These are phyloP conservation scores for Premnoplex brunnescens DNA, from an alignment of 2,797 vertebrate species.

Conservation along the genomic window DNA sequence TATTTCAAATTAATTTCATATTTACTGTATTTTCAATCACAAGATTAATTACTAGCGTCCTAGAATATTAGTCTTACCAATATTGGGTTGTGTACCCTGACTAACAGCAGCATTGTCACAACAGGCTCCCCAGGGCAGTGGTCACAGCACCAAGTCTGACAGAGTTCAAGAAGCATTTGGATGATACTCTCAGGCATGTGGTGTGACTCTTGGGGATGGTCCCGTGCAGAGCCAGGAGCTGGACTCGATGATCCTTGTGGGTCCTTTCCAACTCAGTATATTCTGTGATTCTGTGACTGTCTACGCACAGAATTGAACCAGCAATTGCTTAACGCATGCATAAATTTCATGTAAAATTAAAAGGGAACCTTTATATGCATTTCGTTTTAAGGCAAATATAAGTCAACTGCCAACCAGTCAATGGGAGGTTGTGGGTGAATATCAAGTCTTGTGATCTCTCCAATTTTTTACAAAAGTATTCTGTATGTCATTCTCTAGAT, in stretches of 20 bases:
- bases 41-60: neutral
- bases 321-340: neutral
- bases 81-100: neutral
- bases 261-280: too few species aligned
- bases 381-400: constrained; percentile 10
- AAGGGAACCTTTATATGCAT: neutral
- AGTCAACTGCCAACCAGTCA: neutral
- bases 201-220: too few species aligned
- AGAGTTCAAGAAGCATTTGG: too few species aligned
- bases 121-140: too few species aligned
- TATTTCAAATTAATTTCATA: neutral
- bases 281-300: neutral
- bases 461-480: neutral
- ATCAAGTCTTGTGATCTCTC: neutral
- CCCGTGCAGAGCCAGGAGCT: too few species aligned
- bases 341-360: neutral
- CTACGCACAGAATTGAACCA: neutral
- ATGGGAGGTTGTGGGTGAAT: neutral
- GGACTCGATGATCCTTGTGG: too few species aligned
- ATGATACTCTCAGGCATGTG: too few species aligned
- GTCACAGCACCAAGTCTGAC: too few species aligned
- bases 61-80: neutral
- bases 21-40: neutral
- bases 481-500: constrained; percentile 1
- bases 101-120: neutral